Percentiles rank a stretch among this genome's conserved stretches.
These are phyloP conservation scores for Hybognathus amarus DNA, from an alignment of 2,797 vertebrate species.

Conservation along the genomic window DNA sequence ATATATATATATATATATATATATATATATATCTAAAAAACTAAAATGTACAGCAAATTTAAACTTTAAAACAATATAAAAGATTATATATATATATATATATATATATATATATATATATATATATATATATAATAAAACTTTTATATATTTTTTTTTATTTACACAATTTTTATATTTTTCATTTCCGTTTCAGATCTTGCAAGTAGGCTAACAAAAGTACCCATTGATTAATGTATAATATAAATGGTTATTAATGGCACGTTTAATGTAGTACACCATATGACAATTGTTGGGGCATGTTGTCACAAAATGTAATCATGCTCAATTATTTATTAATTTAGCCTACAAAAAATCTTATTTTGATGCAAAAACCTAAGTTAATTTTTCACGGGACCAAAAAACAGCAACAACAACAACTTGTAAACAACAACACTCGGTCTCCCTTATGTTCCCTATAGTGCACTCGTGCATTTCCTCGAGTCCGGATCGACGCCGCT, in stretches of 20 bases:
- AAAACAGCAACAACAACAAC: not conserved
- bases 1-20: too few relatives aligned
- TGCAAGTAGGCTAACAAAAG: too few relatives aligned
- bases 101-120: too few relatives aligned
- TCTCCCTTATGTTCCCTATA: not conserved
- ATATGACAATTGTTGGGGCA: not conserved
- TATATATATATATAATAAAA: too few relatives aligned
- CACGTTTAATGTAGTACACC: not conserved
- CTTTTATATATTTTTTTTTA: too few relatives aligned
- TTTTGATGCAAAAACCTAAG: not conserved
- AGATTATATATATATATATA: too few relatives aligned
- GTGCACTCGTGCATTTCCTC: slow-evolving; percentile 1
- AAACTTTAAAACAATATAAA: too few relatives aligned
- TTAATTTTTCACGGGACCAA: not conserved
- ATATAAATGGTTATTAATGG: not conserved
- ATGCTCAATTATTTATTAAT: not conserved
- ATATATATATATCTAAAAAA: too few relatives aligned
- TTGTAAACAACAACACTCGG: too few relatives aligned
- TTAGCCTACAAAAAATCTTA: not conserved
- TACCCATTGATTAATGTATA: not conserved
- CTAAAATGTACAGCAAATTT: too few relatives aligned
- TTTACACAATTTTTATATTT: too few relatives aligned
- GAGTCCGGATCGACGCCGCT: slow-evolving; percentile 25
- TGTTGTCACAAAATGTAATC: not conserved
- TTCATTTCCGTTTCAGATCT: too few relatives aligned